These are phyloP conservation scores for Baronia brevicornis DNA, from an alignment of 2,888 invertebrate species.

Conservation along the genomic window DNA sequence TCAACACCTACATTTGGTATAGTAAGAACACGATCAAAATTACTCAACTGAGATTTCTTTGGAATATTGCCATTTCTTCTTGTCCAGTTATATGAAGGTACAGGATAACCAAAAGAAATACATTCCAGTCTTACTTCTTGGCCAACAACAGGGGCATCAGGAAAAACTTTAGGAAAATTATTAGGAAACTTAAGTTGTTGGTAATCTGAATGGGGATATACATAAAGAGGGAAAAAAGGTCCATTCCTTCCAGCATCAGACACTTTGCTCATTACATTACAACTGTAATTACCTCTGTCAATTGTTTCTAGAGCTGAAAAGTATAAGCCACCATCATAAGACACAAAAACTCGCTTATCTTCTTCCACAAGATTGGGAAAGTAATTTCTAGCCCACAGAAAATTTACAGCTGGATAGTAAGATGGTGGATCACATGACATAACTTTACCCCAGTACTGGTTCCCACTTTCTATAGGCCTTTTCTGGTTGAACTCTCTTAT, in stretches of 20 bases:
- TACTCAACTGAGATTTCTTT: constrained; percentile 80
- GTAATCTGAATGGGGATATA: constrained; percentile 90
- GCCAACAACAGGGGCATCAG: constrained; percentile 93
- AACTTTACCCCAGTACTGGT: constrained; percentile 95
- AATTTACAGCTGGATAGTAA: constrained; percentile 91
- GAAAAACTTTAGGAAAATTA: constrained; percentile 96
- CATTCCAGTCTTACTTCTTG: constrained; percentile 95
- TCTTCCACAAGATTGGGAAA: constrained; percentile 96
- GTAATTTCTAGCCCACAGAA: constrained; percentile 92
- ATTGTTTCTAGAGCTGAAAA: constrained; percentile 95
- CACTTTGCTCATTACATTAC: constrained; percentile 91
- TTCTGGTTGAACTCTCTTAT: constrained; percentile 94
- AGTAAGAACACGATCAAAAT: constrained; percentile 89
- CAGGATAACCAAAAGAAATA: constrained; percentile 96
- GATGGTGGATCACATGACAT: constrained; percentile 95
- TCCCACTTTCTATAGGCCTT: constrained; percentile 87
- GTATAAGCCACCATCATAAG: constrained; percentile 94
- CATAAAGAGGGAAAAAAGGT: constrained; percentile 88
- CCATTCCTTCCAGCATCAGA: constrained; percentile 93
- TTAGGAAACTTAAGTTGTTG: constrained; percentile 95
- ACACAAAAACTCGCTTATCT: constrained; percentile 94
- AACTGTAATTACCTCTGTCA: constrained; percentile 92
- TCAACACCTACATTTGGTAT: constrained; percentile 91
- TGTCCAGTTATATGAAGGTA: constrained; percentile 96
- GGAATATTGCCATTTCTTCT: constrained; percentile 84